Evolutionary conservation across 2,888 invertebrate species (phyloP), one percentile per base, ranked within the genome.

Genomic region (Ormyrus labotus): DNA sequence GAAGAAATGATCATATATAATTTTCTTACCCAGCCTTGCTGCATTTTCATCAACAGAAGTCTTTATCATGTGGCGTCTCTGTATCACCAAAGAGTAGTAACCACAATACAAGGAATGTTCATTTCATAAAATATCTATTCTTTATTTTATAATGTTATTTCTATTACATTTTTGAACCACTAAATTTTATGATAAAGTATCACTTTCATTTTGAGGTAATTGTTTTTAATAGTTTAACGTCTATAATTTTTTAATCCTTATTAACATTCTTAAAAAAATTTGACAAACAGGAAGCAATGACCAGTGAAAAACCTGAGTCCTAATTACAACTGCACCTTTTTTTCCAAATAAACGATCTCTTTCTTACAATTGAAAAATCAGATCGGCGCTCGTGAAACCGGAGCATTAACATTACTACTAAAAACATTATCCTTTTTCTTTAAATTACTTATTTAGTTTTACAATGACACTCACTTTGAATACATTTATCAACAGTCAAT

Each of bases 11-110:
- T 34, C 34, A 34, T 34, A 34, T 34, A 34, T 34, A 34, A 34
- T 34, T 34, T 34, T 58, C 61, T 74, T 77, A 77, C 72, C 67
- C 60, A 68, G 63, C 57, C 58, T 63, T 68, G 71, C 53, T 11
- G 72, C 68, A 80, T 75, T 19, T 77, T 68, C 61, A 80, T 9
- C 51, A 64, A 48, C 9, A 50, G 61, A 19, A 8, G 47, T 58
- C 63, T 11, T 57, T 72, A 80, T 68, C 50, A 58, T n/a, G 63
- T 51, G 45, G 45, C 61, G 47, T 19, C n/a, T 63, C 76, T 68
- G 51, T 72, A 53, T 57, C 72, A 68, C 51, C 51, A 51, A 19
- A 68, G 47, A 68, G 50, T 68, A 9, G 55, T 53, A 50, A 65
- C 55, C 19, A 11, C 50, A 48, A 11, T 0, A 47, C 68, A 53